phyloP scores from a whole-genome alignment of 2,797 vertebrate species.

The Meda fulgida region DNA sequence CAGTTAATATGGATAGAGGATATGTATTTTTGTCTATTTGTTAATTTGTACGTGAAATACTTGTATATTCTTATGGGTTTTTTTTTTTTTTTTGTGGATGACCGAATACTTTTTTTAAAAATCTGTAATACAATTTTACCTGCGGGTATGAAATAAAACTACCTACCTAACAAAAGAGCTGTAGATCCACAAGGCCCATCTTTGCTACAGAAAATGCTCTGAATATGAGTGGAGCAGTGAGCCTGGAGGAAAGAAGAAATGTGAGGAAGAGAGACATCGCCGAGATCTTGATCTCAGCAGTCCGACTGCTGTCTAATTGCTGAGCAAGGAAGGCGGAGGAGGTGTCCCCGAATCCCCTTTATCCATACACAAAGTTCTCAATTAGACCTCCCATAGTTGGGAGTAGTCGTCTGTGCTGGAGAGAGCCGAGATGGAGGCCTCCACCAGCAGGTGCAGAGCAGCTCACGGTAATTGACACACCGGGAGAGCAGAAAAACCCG shows the following conservation, averaged over 20 bases:
- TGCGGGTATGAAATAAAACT: too few species aligned
- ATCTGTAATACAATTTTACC: too few species aligned
- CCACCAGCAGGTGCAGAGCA: slow-evolving; percentile 70
- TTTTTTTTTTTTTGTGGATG: too few species aligned
- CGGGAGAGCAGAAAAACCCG: slow-evolving; percentile 63
- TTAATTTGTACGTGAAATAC: too few species aligned
- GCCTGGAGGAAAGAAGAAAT: background rate
- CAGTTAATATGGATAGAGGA: too few species aligned
- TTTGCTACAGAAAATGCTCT: background rate
- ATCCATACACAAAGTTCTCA: slow-evolving; percentile 32
- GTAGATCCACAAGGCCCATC: background rate
- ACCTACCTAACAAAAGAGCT: too few species aligned
- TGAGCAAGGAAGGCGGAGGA: slow-evolving; percentile 9
- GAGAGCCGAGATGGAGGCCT: slow-evolving; percentile 61
- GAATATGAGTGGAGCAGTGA: background rate
- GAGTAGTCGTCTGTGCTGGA: slow-evolving; percentile 45
- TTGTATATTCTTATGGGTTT: too few species aligned
- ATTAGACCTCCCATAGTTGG: slow-evolving; percentile 25
- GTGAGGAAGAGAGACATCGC: background rate
- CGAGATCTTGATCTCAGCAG: slow-evolving; percentile 14
- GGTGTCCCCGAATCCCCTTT: slow-evolving; percentile 14
- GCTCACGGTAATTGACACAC: slow-evolving; percentile 73
- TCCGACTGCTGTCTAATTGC: slow-evolving; percentile 28
- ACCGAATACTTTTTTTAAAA: too few species aligned
- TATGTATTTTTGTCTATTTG: too few species aligned